These are phyloP conservation scores for Venturia canescens DNA, from an alignment of 1,140 invertebrate genomes.

Conservation along the genomic window DNA sequence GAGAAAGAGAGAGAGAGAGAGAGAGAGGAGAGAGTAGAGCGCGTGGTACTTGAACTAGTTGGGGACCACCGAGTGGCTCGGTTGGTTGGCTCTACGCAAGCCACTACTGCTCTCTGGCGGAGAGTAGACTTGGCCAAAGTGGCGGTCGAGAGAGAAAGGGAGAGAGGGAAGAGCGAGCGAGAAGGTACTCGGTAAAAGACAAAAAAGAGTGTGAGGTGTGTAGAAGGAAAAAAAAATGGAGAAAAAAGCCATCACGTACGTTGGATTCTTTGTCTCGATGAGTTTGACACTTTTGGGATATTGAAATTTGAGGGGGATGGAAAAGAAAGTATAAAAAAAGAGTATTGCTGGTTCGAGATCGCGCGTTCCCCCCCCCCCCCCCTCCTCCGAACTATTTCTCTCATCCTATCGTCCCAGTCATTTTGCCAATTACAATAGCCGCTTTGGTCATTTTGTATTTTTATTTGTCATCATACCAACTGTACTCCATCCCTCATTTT, in stretches of 20 bases:
- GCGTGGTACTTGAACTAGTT: slow-evolving; percentile 75
- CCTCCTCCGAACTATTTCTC: too few species aligned
- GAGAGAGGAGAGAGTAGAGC: slow-evolving; percentile 57
- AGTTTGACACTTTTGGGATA: slow-evolving; percentile 21
- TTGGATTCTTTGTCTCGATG: slow-evolving; percentile 25
- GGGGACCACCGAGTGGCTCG: slow-evolving; percentile 68
- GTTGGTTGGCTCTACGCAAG: slow-evolving; percentile 48
- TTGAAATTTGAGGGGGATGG: not conserved
- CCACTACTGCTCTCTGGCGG: slow-evolving; percentile 23
- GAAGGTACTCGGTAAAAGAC: not conserved
- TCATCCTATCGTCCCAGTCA: too few species aligned
- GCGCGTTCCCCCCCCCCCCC: not conserved
- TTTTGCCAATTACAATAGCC: too few species aligned
- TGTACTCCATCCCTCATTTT: not conserved
- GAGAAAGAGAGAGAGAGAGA: slow-evolving; percentile 58
- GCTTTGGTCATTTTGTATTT: too few species aligned
- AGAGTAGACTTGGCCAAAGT: slow-evolving; percentile 52
- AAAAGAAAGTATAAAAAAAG: not conserved
- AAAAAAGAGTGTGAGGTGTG: slow-evolving; percentile 15
- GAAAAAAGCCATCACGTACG: slow-evolving; percentile 16
- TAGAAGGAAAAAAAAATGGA: not conserved
- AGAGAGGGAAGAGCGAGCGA: slow-evolving; percentile 2
- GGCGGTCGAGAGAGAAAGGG: slow-evolving; percentile 40
- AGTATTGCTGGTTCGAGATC: not conserved
- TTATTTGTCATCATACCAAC: too few species aligned